Percentiles rank a stretch among this genome's conserved stretches.
Evolutionary conservation across 92 coral and sea anemone species (phyloP).

Genomic region (Phenganax subtilis): DNA sequence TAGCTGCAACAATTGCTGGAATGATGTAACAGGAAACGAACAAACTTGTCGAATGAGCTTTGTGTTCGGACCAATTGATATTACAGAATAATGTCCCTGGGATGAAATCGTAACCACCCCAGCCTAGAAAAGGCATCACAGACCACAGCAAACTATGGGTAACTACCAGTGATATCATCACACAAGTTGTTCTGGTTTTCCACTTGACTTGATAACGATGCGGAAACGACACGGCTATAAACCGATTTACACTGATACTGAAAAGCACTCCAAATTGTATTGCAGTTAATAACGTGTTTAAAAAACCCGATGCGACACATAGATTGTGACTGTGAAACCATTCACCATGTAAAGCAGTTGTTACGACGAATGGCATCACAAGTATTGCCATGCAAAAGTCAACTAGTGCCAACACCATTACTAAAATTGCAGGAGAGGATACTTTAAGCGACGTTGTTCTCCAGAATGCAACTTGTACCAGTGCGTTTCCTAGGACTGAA

Average conservation of each 20-base stretch:
- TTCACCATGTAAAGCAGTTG: slow-evolving; percentile 57
- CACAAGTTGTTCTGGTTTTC: slow-evolving; percentile 56
- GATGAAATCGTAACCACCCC: slow-evolving; percentile 84
- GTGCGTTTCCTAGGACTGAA: slow-evolving; percentile 63
- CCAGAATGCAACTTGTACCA: slow-evolving; percentile 70
- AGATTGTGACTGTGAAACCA: slow-evolving; percentile 61
- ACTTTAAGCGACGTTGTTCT: slow-evolving; percentile 61
- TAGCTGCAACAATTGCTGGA: slow-evolving; percentile 63
- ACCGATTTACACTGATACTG: slow-evolving; percentile 81
- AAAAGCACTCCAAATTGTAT: slow-evolving; percentile 89
- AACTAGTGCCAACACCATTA: slow-evolving; percentile 76
- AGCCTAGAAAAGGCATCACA: slow-evolving; percentile 79
- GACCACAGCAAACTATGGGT: slow-evolving; percentile 75
- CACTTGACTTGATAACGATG: slow-evolving; percentile 78
- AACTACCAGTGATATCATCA: slow-evolving; percentile 63
- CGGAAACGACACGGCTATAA: slow-evolving; percentile 70
- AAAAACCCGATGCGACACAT: slow-evolving; percentile 71
- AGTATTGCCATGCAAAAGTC: slow-evolving; percentile 67
- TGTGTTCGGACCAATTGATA: slow-evolving; percentile 70
- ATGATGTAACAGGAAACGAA: slow-evolving; percentile 73
- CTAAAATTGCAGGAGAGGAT: slow-evolving; percentile 71
- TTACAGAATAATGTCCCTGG: slow-evolving; percentile 86
- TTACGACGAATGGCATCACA: slow-evolving; percentile 84
- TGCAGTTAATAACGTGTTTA: slow-evolving; percentile 91
- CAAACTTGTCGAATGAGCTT: slow-evolving; percentile 63